Percentiles rank a stretch among this genome's conserved stretches.
phyloP scores from a whole-genome alignment of 2,113 vertebrate genomes.

The Crotalus tigris region DNA sequence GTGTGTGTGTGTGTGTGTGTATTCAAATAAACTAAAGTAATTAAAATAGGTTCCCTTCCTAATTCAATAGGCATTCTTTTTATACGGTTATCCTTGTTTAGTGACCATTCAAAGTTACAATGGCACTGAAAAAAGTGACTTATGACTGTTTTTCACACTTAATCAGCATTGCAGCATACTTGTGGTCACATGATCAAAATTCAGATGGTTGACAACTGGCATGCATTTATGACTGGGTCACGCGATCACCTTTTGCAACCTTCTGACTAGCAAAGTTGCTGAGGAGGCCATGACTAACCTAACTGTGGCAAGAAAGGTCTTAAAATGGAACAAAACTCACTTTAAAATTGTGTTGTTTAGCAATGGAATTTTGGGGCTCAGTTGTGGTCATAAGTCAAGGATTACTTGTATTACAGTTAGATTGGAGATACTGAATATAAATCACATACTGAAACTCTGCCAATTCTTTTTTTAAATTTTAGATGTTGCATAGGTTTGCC shows the following conservation, averaged over 20 bases:
- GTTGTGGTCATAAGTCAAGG: neutral
- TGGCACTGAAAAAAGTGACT: neutral
- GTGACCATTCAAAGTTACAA: neutral
- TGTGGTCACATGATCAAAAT: neutral
- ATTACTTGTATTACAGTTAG: neutral
- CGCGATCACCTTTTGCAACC: neutral
- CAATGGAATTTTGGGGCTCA: neutral
- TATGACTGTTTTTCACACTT: neutral
- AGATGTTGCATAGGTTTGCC: conserved; percentile 4
- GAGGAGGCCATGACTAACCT: neutral
- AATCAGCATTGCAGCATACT: neutral
- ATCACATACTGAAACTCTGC: neutral
- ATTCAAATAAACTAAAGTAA: neutral
- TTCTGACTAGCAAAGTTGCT: neutral
- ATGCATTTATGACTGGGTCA: neutral
- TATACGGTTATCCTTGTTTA: neutral
- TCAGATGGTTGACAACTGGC: neutral
- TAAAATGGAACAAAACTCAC: neutral
- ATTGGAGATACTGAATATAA: neutral
- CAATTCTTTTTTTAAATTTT: neutral
- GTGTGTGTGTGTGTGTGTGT: no score
- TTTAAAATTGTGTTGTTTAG: neutral
- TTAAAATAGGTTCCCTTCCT: neutral
- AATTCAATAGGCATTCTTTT: neutral
- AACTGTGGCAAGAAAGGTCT: neutral